These are phyloP conservation scores for Teleogryllus oceanicus DNA, from an alignment of 2,888 invertebrate species.

Conservation along the genomic window DNA sequence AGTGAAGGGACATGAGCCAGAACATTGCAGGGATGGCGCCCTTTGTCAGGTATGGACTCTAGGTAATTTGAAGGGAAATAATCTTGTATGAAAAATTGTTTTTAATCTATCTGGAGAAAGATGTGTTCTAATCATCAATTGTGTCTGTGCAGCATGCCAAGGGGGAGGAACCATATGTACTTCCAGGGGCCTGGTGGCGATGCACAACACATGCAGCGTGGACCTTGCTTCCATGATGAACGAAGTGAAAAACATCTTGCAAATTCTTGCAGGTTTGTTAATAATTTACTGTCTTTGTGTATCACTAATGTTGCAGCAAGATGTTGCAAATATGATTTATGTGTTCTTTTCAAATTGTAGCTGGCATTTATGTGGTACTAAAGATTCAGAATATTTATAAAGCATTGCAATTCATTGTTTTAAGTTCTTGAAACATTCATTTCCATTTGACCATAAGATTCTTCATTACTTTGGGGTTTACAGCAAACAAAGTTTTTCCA, in stretches of 20 bases:
- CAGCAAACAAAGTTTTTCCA: no score
- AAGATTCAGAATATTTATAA: no score
- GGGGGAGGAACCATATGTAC: slow-evolving; percentile 44
- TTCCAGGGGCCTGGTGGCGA: slow-evolving; percentile 42
- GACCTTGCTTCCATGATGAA: slow-evolving; percentile 43
- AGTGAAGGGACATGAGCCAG: slow-evolving; percentile 61
- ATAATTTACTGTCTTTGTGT: slow-evolving; percentile 24
- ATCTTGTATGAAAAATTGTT: not conserved
- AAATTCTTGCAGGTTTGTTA: slow-evolving; percentile 40
- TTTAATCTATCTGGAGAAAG: not conserved
- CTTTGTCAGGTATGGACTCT: slow-evolving; percentile 49
- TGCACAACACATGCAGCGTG: slow-evolving; percentile 42
- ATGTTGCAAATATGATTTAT: no score
- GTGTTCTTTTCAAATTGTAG: no score
- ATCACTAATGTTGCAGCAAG: slow-evolving; percentile 34
- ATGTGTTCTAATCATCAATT: not conserved
- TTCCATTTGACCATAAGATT: no score
- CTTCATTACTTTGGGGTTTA: no score
- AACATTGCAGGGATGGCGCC: slow-evolving; percentile 77
- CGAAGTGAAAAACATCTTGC: slow-evolving; percentile 39
- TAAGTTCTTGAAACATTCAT: no score
- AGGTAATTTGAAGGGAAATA: not conserved
- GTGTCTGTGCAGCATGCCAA: slow-evolving; percentile 42
- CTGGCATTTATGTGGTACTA: no score
- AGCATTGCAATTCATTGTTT: no score